A percentile compares a stretch with the other conserved stretches of the same genome.
These are phyloP conservation scores for Eupithecia pulchellata DNA, from an alignment of 2,888 invertebrate species.

Conservation along the genomic window DNA sequence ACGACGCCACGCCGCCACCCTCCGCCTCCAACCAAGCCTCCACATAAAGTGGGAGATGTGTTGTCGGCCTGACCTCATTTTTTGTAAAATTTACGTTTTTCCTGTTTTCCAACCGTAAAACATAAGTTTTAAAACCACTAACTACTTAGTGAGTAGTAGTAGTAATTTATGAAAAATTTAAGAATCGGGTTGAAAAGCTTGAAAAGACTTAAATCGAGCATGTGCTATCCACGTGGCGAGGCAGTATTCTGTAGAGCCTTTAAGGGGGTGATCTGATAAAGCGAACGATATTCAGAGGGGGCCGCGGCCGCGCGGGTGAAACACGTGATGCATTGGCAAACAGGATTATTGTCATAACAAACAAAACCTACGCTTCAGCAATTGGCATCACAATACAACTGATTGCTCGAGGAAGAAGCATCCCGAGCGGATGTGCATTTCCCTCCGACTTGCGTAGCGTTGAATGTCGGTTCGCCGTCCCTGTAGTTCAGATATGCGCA, in stretches of 20 bases:
- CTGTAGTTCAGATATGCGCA: slow-evolving; percentile 24
- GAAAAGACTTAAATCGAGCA: slow-evolving; percentile 22
- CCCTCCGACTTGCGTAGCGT: slow-evolving; percentile 29
- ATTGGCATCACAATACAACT: slow-evolving; percentile 10
- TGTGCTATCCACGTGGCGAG: slow-evolving; percentile 61
- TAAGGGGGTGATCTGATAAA: slow-evolving; percentile 42
- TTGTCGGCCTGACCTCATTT: slow-evolving; percentile 36
- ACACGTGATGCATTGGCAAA: slow-evolving; percentile 38
- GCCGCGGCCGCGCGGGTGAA: slow-evolving; percentile 35
- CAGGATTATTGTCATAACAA: slow-evolving; percentile 18
- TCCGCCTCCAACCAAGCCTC: slow-evolving; percentile 50
- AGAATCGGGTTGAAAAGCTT: neutral
- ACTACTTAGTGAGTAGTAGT: no score
- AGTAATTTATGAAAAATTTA: slow-evolving; percentile 1
- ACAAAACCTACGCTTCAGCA: neutral
- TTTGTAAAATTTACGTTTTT: slow-evolving; percentile 14
- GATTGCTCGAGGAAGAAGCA: slow-evolving; percentile 19
- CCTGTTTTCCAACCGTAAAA: neutral
- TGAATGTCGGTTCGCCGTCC: slow-evolving; percentile 19
- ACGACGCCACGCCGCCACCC: slow-evolving; percentile 40
- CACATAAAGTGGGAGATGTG: slow-evolving; percentile 41
- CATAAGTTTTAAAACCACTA: neutral
- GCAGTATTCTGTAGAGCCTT: slow-evolving; percentile 58
- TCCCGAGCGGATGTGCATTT: slow-evolving; percentile 41
- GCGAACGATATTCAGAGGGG: slow-evolving; percentile 39